A percentile compares a stretch with the other conserved stretches of the same genome.
These are phyloP conservation scores for Chloropsis cyanopogon DNA, from an alignment of 2,113 vertebrate genomes.

Conservation along the genomic window DNA sequence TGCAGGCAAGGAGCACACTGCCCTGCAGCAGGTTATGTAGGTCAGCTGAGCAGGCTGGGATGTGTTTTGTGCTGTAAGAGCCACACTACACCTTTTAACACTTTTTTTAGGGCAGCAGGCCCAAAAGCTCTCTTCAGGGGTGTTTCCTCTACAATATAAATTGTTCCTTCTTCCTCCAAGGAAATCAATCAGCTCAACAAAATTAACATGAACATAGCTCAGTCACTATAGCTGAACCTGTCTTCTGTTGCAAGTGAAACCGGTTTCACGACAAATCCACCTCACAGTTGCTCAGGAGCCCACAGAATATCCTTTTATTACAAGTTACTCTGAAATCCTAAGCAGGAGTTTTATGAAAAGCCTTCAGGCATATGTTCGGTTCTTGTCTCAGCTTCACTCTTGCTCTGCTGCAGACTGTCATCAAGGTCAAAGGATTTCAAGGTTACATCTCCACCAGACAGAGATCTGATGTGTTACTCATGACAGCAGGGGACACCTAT, in stretches of 20 bases:
- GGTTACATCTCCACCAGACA: not conserved
- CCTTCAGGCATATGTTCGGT: not conserved
- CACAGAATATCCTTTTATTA: not conserved
- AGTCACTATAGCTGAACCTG: not conserved
- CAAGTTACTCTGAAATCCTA: not conserved
- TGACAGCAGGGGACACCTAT: not conserved
- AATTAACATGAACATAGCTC: not conserved
- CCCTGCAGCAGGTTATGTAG: constrained; percentile 2
- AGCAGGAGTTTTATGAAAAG: not conserved
- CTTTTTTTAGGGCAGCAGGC: not conserved
- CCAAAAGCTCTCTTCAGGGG: not conserved
- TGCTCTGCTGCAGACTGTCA: not conserved
- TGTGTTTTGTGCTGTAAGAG: not conserved
- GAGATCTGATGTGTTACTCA: not conserved
- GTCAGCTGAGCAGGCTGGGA: not conserved
- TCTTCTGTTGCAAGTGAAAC: not conserved
- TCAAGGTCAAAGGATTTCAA: not conserved
- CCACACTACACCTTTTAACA: not conserved
- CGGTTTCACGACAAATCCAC: not conserved
- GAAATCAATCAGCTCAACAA: not conserved
- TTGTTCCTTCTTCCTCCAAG: not conserved
- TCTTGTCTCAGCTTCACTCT: not conserved
- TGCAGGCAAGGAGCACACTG: not conserved
- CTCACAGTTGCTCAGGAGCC: not conserved
- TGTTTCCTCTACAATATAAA: not conserved